phyloP scores from a whole-genome alignment of 2,113 vertebrate genomes.

The Sakesphorus luctuosus region DNA sequence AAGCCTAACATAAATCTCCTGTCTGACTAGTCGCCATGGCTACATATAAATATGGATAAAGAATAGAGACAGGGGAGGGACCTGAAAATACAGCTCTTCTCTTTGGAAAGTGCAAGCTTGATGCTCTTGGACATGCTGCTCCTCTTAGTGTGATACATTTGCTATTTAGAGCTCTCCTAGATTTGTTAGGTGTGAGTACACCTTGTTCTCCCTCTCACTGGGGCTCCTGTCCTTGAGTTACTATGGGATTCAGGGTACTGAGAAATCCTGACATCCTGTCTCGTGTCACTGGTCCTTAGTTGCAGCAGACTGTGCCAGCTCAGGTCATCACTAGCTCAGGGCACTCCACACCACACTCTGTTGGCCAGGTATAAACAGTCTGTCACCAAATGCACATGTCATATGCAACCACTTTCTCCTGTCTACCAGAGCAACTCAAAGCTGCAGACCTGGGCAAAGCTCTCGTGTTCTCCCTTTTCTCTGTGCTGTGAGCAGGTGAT shows the following conservation, averaged over 20 bases:
- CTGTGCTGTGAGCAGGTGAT: fast-evolving
- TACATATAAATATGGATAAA: background rate
- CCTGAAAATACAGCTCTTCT: background rate
- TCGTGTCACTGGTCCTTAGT: fast-evolving
- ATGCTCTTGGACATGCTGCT: fast-evolving
- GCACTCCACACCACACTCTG: background rate
- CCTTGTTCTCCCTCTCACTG: background rate
- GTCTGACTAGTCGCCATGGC: background rate
- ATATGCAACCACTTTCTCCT: background rate
- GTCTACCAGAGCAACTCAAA: background rate
- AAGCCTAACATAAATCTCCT: background rate
- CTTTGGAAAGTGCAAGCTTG: background rate
- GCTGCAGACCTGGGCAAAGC: background rate
- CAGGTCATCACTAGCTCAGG: background rate
- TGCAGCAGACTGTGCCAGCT: background rate
- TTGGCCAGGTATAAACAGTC: background rate
- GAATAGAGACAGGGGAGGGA: background rate
- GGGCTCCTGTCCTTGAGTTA: background rate
- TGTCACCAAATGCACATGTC: background rate
- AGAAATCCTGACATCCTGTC: background rate
- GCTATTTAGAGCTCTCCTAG: background rate
- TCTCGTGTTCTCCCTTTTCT: background rate
- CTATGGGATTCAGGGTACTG: background rate
- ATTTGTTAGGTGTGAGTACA: fast-evolving
- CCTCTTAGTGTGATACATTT: background rate